These are phyloP conservation scores for Crypturellus tataupa DNA, from an alignment of 2,797 vertebrate species.

Conservation along the genomic window DNA sequence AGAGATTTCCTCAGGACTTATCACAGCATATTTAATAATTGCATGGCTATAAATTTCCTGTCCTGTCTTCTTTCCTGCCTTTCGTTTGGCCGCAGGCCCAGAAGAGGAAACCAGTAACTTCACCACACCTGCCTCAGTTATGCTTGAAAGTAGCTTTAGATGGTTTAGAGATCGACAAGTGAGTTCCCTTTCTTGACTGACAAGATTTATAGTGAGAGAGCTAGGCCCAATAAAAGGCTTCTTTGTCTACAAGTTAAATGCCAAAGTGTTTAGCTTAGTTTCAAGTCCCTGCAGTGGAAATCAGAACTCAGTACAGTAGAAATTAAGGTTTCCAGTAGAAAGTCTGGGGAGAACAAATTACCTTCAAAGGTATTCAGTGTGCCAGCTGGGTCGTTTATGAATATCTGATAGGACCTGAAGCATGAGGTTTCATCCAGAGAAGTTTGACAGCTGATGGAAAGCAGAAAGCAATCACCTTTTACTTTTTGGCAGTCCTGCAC, in stretches of 20 bases:
- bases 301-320: background rate
- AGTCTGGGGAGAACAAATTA: background rate
- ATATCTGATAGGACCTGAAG: background rate
- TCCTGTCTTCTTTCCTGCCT: background rate
- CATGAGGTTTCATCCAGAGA: background rate
- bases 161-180: constrained; percentile 32
- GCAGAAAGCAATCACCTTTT: background rate
- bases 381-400: background rate
- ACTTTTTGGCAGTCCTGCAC: background rate
- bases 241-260: constrained; percentile 24
- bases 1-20: background rate
- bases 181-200: constrained; percentile 8
- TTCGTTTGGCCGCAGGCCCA: constrained; percentile 40
- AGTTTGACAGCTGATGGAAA: background rate
- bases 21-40: constrained; percentile 14
- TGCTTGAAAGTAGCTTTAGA: constrained; percentile 12
- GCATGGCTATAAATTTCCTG: constrained; percentile 47
- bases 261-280: background rate
- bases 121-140: background rate
- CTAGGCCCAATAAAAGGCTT: background rate
- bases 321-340: background rate
- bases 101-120: constrained; percentile 29
- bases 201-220: constrained; percentile 52
- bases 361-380: background rate
- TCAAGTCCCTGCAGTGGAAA: background rate